Conservation (phyloP, 2,888 invertebrate species). For the Troides helena region DNA sequence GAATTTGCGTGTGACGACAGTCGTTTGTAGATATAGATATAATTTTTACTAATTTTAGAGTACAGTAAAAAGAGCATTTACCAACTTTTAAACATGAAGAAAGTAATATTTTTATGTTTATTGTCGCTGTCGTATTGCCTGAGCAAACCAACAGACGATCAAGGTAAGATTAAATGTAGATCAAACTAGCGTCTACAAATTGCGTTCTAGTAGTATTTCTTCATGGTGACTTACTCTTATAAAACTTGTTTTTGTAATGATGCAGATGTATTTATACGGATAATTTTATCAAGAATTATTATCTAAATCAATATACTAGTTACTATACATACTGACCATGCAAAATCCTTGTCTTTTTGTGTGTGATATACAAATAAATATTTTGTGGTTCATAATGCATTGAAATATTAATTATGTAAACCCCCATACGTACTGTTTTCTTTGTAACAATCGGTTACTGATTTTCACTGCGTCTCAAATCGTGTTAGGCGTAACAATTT, state of each 20-base stretch:
- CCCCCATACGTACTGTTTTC: neutral
- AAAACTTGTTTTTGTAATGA: constrained; percentile 44
- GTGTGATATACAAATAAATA: neutral
- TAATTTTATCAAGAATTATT: constrained; percentile 6
- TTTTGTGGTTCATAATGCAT: neutral
- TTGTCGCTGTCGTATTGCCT: constrained; percentile 58
- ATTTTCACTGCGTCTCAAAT: neutral
- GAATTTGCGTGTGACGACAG: constrained; percentile 26
- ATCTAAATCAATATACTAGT: neutral
- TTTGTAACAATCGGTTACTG: neutral
- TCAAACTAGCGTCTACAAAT: constrained; percentile 40
- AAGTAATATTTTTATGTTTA: constrained; percentile 62
- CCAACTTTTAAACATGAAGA: constrained; percentile 56
- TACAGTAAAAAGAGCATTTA: constrained; percentile 27
- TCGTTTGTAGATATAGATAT: constrained; percentile 15
- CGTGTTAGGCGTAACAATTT: neutral
- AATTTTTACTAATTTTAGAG: constrained; percentile 20
- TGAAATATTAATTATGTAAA: neutral
- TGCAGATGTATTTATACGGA: constrained; percentile 11
- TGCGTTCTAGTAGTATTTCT: constrained; percentile 52
- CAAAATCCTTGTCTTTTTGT: neutral
- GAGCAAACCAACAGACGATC: constrained; percentile 42
- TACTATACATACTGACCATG: neutral
- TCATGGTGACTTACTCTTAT: constrained; percentile 40
- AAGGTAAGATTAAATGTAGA: constrained; percentile 48